Base-by-base conservation (phyloP, 1,140 invertebrate species). In the Drosophila sproati region DNA sequence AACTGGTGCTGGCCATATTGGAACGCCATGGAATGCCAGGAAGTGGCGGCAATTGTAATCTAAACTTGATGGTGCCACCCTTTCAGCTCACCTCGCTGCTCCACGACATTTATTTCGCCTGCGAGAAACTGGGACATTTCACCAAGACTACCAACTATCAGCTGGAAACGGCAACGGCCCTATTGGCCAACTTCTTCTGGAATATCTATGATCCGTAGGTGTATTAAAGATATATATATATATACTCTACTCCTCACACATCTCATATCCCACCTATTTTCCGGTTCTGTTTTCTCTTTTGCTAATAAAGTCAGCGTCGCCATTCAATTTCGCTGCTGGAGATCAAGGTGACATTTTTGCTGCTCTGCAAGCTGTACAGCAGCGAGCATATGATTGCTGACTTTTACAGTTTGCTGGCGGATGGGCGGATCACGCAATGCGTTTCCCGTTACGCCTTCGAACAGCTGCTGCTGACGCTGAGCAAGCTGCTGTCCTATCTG, bases 161-260 rank as follows among this genome's bases (percentile, higher is more conserved):
- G 7, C 56, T 92, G 60, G 91, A 91, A 12, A 70, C 54, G 5
- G 75, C 78, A 4, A 82, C 82, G 4, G 61, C 59, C 0, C 64
- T 89, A 31, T 56, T 92, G 37, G 66, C 88, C 6, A 92, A 91
- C 55, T 92, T 92, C 59, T 86, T 92, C 59, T 92, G 92, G 92
- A 88, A 92, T 48, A 74, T 92, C 20, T 92, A 85, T 60, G 92
- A 92, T 77, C 88, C 92, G 91, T 92, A 73, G 50, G 89, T 50
- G 45, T 10, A 6, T 3, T 5, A 5, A 29, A 0, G 0, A 31
- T 10, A 4, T 3, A 8, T 12, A 4, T 12, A 52, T 50, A 2
- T 1, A 4, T 69, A 8, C 1, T 3, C 6, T 5, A 2, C 20
- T 6, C 8, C 7, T 0, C 3, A 12, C 0, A 0, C 20, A 20